Base-by-base conservation (phyloP, 2,113 vertebrate genomes). In the Proteles cristata region DNA sequence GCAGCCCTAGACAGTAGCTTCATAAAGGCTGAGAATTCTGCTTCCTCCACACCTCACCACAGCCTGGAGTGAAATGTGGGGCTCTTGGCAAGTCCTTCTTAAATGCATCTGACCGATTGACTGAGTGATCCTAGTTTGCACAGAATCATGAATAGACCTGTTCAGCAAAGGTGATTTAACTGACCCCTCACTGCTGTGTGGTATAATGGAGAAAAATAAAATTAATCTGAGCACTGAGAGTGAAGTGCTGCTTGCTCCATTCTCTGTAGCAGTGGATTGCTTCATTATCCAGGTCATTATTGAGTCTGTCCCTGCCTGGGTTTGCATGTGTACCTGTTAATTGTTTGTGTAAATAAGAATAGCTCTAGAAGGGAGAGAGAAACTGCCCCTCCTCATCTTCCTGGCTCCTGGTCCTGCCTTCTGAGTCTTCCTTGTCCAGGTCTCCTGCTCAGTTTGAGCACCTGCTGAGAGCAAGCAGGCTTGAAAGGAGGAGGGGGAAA, bases 261-360 rank as follows among this genome's bases (percentile, higher is more conserved):
- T n/a, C 39, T 80, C 58, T 28, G 17, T 4, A 1, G 80, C 48
- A 25, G 16, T 8, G 33, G 16, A 28, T 80, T 26, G 21, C 66
- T 19, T 48, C 53, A 19, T 50, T 23, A 1, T 28, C 90, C 53
- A 35, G 71, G 35, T n/a, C 39, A 55, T 61, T 53, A n/a, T 19
- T 21, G 4, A 80, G 68, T 4, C 55, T 58, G 65, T 26, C 73
- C 71, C 66, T 31, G 68, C 7, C 48, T 5, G 48, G 82, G 85
- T 66, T n/a, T 25, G 15, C 55, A n/a, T 55, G 7, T 55, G 31
- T 93, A 65, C 35, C 25, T 25, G 21, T 48, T 80, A 69, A 63
- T 43, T 68, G 63, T 74, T n/a, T 66, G 87, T 84, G 63, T 74
- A 50, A 73, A 76, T 50, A 93, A 66, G 65, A 80, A 45, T 9